These are phyloP conservation scores for Chrysemys picta DNA, from an alignment of 2,113 vertebrate species.

Conservation along the genomic window DNA sequence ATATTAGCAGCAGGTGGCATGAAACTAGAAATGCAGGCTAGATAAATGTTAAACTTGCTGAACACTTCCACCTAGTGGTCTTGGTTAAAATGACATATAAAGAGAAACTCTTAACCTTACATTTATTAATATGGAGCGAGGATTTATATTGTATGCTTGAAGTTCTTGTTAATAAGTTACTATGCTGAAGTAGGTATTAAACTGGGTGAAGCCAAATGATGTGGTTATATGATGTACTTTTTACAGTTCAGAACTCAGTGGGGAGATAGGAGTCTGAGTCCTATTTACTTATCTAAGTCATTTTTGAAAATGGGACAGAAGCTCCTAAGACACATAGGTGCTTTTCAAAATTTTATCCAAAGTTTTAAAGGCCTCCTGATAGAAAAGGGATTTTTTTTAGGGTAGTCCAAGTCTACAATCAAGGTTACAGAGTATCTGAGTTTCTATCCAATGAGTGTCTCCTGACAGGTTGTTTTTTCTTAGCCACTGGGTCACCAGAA, in stretches of 20 bases:
- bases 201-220: neutral
- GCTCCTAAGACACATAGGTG: neutral
- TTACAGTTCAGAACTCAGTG: neutral
- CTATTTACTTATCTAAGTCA: too few species aligned
- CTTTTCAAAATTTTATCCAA: neutral
- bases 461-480: neutral
- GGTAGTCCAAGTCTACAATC: neutral
- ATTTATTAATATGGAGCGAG: neutral
- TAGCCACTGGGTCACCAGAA: neutral
- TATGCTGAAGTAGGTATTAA: neutral
- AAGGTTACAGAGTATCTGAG: neutral
- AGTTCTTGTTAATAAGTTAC: neutral
- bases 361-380: neutral
- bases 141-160: neutral
- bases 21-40: too few species aligned
- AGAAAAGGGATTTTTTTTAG: neutral
- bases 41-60: constrained; percentile 53
- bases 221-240: neutral
- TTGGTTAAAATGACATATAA: constrained; percentile 35
- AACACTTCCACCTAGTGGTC: constrained; percentile 73
- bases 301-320: neutral
- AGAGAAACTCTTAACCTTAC: accelerated
- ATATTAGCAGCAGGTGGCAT: too few species aligned
- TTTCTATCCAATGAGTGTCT: neutral
- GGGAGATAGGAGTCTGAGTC: neutral